These are phyloP conservation scores for Amiota communis DNA, from an alignment of 2,888 invertebrate genomes.

Conservation along the genomic window DNA sequence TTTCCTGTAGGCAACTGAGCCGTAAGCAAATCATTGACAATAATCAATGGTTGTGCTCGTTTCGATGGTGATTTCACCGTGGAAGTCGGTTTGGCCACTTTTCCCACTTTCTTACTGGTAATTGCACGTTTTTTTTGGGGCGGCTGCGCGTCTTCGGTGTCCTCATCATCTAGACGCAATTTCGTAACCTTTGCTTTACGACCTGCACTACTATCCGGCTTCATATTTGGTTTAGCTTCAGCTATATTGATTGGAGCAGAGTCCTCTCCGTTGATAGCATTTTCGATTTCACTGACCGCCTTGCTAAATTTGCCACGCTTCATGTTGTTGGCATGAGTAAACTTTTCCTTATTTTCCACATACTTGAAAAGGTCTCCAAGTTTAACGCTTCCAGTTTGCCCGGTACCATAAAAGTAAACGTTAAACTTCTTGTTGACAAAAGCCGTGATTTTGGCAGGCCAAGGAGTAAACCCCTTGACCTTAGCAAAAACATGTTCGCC, in stretches of 20 bases:
- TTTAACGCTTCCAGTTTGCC: no score
- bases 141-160: conserved; percentile 46
- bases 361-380: no score
- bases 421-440: no score
- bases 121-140: conserved; percentile 62
- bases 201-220: conserved; percentile 80
- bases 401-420: no score
- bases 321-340: conserved; percentile 81
- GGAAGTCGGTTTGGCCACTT: no score
- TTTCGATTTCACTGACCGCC: conserved; percentile 89
- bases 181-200: conserved; percentile 80
- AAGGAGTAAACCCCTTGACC: no score
- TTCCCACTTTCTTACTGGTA: conserved; percentile 59
- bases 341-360: conserved; percentile 80
- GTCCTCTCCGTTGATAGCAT: conserved; percentile 77
- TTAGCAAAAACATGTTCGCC: no score
- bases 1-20: conserved; percentile 78
- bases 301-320: conserved; percentile 90
- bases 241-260: conserved; percentile 65
- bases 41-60: no score
- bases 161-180: conserved; percentile 65
- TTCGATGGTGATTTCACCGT: conserved; percentile 44
- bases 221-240: conserved; percentile 66
- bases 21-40: conserved; percentile 75
- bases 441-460: no score